phyloP scores from a whole-genome alignment of 2,888 invertebrate genomes.

The Amphipoea lucens region DNA sequence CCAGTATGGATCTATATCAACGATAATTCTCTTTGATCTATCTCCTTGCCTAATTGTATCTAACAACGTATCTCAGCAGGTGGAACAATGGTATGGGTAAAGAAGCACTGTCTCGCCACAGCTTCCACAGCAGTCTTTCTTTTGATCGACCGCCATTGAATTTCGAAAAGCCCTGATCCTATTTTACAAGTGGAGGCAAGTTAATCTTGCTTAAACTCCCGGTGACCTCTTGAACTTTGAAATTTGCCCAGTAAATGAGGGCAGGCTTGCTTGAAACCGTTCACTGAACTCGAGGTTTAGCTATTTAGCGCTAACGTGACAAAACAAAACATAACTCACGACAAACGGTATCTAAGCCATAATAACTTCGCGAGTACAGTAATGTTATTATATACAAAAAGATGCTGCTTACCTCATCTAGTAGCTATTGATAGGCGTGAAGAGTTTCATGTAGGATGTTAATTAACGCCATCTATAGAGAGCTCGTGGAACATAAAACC shows the following conservation, averaged over 20 bases:
- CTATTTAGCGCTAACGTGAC: not conserved
- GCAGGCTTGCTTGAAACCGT: not conserved
- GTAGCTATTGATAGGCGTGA: not conserved
- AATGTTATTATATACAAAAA: not conserved
- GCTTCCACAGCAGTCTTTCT: no score
- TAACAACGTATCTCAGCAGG: not conserved
- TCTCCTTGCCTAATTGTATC: not conserved
- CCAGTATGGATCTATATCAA: no score
- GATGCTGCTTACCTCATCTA: not conserved
- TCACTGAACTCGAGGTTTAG: not conserved
- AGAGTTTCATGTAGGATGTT: not conserved
- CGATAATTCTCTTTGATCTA: no score
- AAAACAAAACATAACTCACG: conserved; percentile 1
- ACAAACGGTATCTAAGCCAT: not conserved
- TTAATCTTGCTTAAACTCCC: not conserved
- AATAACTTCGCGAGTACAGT: not conserved
- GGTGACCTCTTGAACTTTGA: not conserved
- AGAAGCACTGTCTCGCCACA: no score
- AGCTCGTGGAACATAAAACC: not conserved
- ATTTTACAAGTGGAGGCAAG: not conserved
- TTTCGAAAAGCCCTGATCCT: not conserved
- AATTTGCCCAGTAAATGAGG: not conserved
- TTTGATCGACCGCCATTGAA: no score
- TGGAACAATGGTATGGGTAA: no score
- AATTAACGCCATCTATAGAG: conserved; percentile 30